Evolutionary conservation across 2,888 invertebrate species (phyloP).

Genomic region (Danaus chrysippus): DNA sequence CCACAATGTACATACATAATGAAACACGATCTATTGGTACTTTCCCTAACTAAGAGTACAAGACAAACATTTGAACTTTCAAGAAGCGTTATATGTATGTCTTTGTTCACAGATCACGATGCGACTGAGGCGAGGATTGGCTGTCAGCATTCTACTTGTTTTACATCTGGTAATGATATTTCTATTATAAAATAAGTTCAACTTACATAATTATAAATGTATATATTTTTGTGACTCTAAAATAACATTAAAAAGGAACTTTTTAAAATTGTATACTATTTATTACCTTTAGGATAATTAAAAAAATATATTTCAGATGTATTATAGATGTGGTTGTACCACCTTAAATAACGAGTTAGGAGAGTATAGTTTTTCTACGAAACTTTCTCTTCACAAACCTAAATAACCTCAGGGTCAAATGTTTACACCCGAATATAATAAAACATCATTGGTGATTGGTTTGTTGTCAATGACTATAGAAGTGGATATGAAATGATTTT

Average conservation of each 20-base stretch:
- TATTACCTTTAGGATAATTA: not conserved
- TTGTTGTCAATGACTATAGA: not conserved
- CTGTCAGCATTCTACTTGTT: conserved; percentile 65
- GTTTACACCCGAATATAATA: not conserved
- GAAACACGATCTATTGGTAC: conserved; percentile 33
- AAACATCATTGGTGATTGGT: not conserved
- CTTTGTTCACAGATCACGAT: conserved; percentile 68
- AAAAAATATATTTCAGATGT: not conserved
- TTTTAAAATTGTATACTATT: not conserved
- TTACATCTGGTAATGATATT: conserved; percentile 65
- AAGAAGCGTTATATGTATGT: conserved; percentile 31
- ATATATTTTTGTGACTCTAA: no score
- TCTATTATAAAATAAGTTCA: not conserved
- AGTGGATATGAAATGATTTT: not conserved
- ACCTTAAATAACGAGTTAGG: conserved; percentile 19
- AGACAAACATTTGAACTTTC: conserved; percentile 48
- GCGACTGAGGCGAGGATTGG: conserved; percentile 61
- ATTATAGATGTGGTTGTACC: not conserved
- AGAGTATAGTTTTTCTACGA: conserved; percentile 18
- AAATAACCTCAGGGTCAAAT: conserved; percentile 13
- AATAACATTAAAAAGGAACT: not conserved
- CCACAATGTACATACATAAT: conserved; percentile 11
- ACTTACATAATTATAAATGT: not conserved
- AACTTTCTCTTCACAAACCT: conserved; percentile 26
- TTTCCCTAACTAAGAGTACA: conserved; percentile 40